Percentiles rank a stretch among this genome's conserved stretches.
Conservation (phyloP, 2,888 invertebrate species). For the Hermaeophaga mercurialis region DNA sequence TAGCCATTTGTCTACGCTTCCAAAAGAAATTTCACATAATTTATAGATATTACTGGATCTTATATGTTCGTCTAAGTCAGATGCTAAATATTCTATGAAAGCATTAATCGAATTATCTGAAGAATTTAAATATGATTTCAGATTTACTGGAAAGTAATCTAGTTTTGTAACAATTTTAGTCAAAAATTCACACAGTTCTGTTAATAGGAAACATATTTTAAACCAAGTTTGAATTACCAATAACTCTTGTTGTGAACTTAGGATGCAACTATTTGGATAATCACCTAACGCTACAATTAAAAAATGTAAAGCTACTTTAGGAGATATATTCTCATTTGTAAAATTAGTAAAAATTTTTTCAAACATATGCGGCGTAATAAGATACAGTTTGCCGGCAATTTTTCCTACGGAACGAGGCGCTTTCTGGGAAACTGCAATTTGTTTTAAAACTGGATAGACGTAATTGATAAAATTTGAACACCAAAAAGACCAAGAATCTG, state of each 20-base stretch:
- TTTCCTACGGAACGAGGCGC: conserved; percentile 45
- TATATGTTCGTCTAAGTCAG: conserved; percentile 35
- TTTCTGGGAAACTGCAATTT: conserved; percentile 39
- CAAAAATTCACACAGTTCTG: conserved; percentile 41
- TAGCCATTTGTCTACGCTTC: conserved; percentile 47
- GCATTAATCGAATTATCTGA: conserved; percentile 46
- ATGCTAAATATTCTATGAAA: conserved; percentile 48
- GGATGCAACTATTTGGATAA: conserved; percentile 40
- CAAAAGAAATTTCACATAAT: conserved; percentile 51
- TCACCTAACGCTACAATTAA: conserved; percentile 44
- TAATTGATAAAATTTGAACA: conserved; percentile 44
- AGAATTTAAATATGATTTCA: conserved; percentile 36
- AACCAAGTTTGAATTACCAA: conserved; percentile 51
- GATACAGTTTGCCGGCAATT: conserved; percentile 48
- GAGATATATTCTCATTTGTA: conserved; percentile 42
- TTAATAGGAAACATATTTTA: conserved; percentile 48
- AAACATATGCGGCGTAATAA: conserved; percentile 38
- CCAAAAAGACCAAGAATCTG: conserved; percentile 48
- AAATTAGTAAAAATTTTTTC: conserved; percentile 45
- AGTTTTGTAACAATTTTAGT: conserved; percentile 47
- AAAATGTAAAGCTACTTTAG: conserved; percentile 46
- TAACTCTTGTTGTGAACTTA: conserved; percentile 45
- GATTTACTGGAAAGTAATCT: conserved; percentile 39
- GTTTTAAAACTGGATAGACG: conserved; percentile 48
- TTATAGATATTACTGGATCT: conserved; percentile 38